A percentile compares a stretch with the other conserved stretches of the same genome.
phyloP scores from a whole-genome alignment of 2,797 vertebrate genomes.

The Phoxinus dragarum region DNA sequence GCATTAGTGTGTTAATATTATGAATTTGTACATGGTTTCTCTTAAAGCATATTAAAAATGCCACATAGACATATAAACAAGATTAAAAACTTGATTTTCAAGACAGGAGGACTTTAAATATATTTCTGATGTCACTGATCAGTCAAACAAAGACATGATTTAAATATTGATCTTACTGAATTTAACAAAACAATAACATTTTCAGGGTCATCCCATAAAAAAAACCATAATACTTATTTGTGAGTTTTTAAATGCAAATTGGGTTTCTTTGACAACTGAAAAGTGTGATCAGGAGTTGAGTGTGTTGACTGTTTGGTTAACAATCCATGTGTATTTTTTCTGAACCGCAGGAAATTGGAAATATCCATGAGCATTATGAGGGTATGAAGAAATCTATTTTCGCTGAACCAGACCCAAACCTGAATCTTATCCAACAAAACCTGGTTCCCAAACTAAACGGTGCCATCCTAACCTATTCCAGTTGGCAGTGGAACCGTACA shows the following conservation, averaged over 20 bases:
- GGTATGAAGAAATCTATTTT: conserved; percentile 83
- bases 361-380: conserved; percentile 88
- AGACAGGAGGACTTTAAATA: not conserved
- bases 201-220: not conserved
- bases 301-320: not conserved
- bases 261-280: not conserved
- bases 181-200: not conserved
- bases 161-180: not conserved
- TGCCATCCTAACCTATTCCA: conserved; percentile 81
- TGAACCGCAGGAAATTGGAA: conserved; percentile 85
- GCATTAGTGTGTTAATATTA: no score
- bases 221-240: not conserved
- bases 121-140: not conserved
- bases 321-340: not conserved
- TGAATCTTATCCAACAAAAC: conserved; percentile 83
- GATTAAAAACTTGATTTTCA: no score
- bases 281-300: not conserved
- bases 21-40: no score
- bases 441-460: conserved; percentile 80
- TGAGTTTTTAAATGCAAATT: not conserved
- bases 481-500: conserved; percentile 81
- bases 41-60: no score
- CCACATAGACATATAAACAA: no score
- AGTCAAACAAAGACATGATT: not conserved
- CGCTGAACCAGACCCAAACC: conserved; percentile 65